Conservation (phyloP, 2,888 invertebrate species). For the Mantis religiosa region DNA sequence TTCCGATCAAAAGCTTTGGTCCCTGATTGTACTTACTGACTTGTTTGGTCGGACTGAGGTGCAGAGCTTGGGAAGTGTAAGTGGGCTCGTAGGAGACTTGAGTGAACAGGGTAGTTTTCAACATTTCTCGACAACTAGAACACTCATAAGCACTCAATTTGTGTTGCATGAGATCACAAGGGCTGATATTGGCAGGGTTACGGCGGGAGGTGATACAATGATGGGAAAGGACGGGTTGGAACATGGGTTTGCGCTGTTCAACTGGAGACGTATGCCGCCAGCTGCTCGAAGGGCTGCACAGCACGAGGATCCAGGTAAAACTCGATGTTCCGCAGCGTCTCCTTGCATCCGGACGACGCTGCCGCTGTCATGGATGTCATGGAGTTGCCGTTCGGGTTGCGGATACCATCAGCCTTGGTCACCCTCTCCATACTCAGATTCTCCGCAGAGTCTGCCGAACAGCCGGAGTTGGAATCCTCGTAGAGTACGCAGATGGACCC, state of each 20-base stretch:
- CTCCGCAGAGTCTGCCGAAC: background rate
- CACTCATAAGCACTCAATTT: background rate
- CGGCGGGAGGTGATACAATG: slow-evolving; percentile 13
- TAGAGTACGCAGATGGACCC: slow-evolving; percentile 59
- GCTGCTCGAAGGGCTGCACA: slow-evolving; percentile 33
- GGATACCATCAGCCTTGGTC: background rate
- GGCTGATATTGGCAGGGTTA: slow-evolving; percentile 18
- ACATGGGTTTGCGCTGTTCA: slow-evolving; percentile 17
- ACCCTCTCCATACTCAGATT: background rate
- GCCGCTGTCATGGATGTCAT: background rate
- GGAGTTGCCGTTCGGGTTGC: background rate
- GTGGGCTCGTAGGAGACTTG: too few species aligned
- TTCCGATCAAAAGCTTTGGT: background rate
- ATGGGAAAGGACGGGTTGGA: background rate
- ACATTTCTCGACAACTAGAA: background rate
- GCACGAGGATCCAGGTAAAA: slow-evolving; percentile 34
- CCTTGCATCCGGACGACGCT: slow-evolving; percentile 32
- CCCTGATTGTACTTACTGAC: background rate
- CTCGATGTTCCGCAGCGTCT: slow-evolving; percentile 32
- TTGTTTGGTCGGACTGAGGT: background rate
- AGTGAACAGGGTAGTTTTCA: too few species aligned
- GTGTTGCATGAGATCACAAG: slow-evolving; percentile 8
- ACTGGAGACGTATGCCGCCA: slow-evolving; percentile 36
- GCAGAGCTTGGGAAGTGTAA: background rate
- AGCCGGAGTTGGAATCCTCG: slow-evolving; percentile 36